Evolutionary conservation across 2,113 vertebrate genomes (phyloP), one percentile per base, ranked within the genome.

Genomic region (Sorex fumeus): DNA sequence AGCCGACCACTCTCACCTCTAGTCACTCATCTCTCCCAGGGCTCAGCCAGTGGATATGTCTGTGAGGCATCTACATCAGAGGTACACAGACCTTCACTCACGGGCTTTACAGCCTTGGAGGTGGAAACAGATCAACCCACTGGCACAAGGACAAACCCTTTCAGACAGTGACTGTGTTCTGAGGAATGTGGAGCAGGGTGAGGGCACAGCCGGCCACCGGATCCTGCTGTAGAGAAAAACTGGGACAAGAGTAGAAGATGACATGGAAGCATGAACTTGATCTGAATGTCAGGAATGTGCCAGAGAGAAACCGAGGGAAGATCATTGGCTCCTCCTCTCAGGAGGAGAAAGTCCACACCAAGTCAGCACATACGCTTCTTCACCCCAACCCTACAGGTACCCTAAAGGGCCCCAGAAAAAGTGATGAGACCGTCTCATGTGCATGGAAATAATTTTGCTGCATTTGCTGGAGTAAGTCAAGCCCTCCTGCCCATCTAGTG

Each of bases 31-130:
- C 79, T 57, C 69, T 78, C 85, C 78, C 16, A 18, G 25, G 0
- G 32, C 25, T 60, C 53, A 64, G 66, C 66, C 64, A 57, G 25
- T 50, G 78, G 23, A 34, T 18, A 50, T 1, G 0, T 76, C 18
- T 60, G 18, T 21, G 57, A 60, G 1, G n/a, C n/a, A 19, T 15
- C 30, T 53, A 74, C 10, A 21, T 27, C 28, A 2, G 67, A 18
- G 13, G 8, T 57, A 66, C 0, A 15, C 0, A 3, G 32, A 0
- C 3, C 13, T 16, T 6, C 45, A 40, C 77, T 77, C 36, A 0
- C 6, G 27, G 80, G 23, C 12, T 67, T 47, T 30, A 9, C 25
- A 27, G 27, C 32, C 36, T 21, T 6, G 15, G 32, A 25, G 13
- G 9, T 7, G 30, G 7, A 30, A 53, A 36, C 47, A 84, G 82